Evolutionary conservation across 2,797 vertebrate species (phyloP).

Genomic region (Chrysocyon brachyurus): DNA sequence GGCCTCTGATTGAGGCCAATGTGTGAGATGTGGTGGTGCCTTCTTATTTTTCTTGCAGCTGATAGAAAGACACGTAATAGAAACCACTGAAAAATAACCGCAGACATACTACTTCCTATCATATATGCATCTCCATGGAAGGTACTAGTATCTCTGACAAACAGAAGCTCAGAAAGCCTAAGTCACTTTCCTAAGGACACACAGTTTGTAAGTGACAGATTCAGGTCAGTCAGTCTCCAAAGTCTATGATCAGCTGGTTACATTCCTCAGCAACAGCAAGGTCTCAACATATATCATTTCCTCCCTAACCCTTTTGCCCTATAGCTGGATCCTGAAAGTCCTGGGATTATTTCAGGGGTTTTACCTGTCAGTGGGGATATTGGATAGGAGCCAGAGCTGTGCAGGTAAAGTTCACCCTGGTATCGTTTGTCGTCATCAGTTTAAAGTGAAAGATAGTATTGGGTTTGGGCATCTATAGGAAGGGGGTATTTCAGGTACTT

Average conservation of each 20-base stretch:
- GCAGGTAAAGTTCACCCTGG: conserved; percentile 18
- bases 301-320: neutral
- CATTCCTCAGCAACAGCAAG: neutral
- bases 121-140: neutral
- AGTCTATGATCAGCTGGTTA: neutral
- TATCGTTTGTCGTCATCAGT: conserved; percentile 14
- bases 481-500: neutral
- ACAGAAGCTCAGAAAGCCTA: neutral
- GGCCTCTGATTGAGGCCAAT: conserved; percentile 49
- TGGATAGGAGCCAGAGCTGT: neutral
- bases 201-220: conserved; percentile 6
- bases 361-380: neutral
- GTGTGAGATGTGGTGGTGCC: neutral
- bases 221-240: neutral
- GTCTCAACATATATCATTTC: neutral
- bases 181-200: conserved; percentile 40
- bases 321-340: neutral
- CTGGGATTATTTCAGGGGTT: neutral
- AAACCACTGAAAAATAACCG: conserved; percentile 41
- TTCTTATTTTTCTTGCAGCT: conserved; percentile 39
- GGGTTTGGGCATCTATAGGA: neutral
- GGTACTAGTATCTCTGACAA: neutral
- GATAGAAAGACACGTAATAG: neutral
- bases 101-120: neutral
- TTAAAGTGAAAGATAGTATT: conserved; percentile 54